Evolutionary conservation across 2,113 vertebrate genomes (phyloP), one percentile per base, ranked within the genome.

Genomic region (Toxotes jaculatrix): DNA sequence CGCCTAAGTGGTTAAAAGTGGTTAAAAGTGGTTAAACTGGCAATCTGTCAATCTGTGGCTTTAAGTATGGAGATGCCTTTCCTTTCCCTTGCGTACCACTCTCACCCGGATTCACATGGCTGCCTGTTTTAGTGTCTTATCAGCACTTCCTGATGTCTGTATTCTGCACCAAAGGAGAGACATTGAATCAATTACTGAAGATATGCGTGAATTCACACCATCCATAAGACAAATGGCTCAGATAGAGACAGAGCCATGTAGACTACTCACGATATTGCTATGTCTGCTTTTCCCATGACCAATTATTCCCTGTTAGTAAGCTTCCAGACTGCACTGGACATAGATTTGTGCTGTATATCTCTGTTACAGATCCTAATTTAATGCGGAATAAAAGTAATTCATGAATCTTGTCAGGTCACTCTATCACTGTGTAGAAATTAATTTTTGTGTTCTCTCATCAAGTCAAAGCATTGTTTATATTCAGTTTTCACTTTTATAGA

Each of bases 81-180:
- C 23, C 59, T 40, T 51, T 74, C 53, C 49, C 19, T 68, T 6
- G 36, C 9, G 5, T 76, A 68, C 56, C 31, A 12, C 71, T 79
- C 43, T 67, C 34, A 72, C 69, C 64, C 36, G 12, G 80, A 78
- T 80, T 75, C 84, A 89, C 82, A 71, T 49, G 72, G 57, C 69
- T 75, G 86, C 76, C 31, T 64, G 67, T 61, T 85, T 88, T 88
- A 89, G 81, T 88, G 89, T 90, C 87, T 88, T 76, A 83, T 93
- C 91, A 91, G 90, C 90, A 87, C 71, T 90, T 90, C 67, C 60
- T 83, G 68, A 63, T 84, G 82, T 91, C 84, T 88, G 68, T 40
- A 74, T 83, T 82, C 76, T 73, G 31, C 82, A 80, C 78, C 78
- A 56, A 82, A 76, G 80, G 67, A 79, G 61, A 88, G 68, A 87